These are phyloP conservation scores for Thamnophis sirtalis DNA, from an alignment of 2,113 vertebrate species.

Conservation along the genomic window DNA sequence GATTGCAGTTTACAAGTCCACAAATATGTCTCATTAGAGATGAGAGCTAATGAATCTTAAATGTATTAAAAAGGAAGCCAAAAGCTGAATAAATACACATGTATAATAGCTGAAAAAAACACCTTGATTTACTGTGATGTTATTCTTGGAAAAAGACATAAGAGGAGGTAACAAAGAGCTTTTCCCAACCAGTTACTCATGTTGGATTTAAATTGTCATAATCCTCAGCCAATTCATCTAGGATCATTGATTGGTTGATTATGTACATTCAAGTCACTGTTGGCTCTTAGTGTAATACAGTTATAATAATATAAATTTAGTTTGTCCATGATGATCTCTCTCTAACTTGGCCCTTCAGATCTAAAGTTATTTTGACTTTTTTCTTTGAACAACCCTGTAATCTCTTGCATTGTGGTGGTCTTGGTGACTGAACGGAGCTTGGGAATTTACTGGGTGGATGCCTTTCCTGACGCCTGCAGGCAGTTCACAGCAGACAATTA, in stretches of 20 bases:
- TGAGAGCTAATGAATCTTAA: neutral
- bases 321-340: neutral
- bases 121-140: neutral
- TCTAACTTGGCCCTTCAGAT: neutral
- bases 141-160: neutral
- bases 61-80: neutral
- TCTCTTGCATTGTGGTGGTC: too few species aligned
- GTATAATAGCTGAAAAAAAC: neutral
- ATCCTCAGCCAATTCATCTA: neutral
- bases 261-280: neutral
- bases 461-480: too few species aligned
- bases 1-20: neutral
- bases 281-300: neutral
- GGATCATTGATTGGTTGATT: neutral
- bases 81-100: neutral
- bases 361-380: neutral
- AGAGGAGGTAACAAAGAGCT: neutral
- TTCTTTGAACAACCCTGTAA: too few species aligned
- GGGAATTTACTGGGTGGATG: too few species aligned
- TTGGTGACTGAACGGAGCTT: too few species aligned
- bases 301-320: neutral
- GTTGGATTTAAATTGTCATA: neutral
- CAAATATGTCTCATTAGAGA: neutral
- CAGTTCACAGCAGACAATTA: too few species aligned
- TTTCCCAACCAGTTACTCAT: neutral